These are phyloP conservation scores for Kuschelorhynchus macadamiae DNA, from an alignment of 2,888 invertebrate genomes.

Conservation along the genomic window DNA sequence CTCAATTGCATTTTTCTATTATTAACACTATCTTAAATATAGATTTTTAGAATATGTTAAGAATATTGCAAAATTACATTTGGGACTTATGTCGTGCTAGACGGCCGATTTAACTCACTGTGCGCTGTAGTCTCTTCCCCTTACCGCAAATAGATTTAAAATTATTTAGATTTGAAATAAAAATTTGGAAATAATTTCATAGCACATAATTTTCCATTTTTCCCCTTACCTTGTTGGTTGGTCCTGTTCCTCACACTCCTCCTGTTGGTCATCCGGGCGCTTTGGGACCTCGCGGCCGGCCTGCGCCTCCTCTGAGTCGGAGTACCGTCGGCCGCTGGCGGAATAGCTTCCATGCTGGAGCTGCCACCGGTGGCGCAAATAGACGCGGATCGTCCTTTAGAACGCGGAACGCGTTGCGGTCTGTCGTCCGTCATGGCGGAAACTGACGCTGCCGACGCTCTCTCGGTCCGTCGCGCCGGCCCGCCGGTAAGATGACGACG, in stretches of 20 bases:
- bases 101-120: no score
- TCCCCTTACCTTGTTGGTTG: slow-evolving; percentile 56
- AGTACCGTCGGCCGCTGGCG: slow-evolving; percentile 63
- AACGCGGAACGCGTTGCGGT: slow-evolving; percentile 68
- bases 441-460: slow-evolving; percentile 58
- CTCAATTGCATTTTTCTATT: no score
- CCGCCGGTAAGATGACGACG: slow-evolving; percentile 40
- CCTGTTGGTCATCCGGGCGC: slow-evolving; percentile 79
- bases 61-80: no score
- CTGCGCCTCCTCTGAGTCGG: slow-evolving; percentile 70
- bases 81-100: no score
- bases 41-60: no score
- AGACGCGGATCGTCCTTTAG: slow-evolving; percentile 81
- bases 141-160: no score
- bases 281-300: slow-evolving; percentile 83
- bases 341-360: slow-evolving; percentile 78
- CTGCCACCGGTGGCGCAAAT: slow-evolving; percentile 82
- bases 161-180: no score
- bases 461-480: slow-evolving; percentile 54
- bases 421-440: slow-evolving; percentile 75
- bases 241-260: slow-evolving; percentile 72
- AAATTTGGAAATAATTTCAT: no score
- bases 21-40: no score
- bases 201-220: no score
- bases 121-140: no score